Conservation (phyloP, 2,797 vertebrate species). For the Urosaurus nigricauda region DNA sequence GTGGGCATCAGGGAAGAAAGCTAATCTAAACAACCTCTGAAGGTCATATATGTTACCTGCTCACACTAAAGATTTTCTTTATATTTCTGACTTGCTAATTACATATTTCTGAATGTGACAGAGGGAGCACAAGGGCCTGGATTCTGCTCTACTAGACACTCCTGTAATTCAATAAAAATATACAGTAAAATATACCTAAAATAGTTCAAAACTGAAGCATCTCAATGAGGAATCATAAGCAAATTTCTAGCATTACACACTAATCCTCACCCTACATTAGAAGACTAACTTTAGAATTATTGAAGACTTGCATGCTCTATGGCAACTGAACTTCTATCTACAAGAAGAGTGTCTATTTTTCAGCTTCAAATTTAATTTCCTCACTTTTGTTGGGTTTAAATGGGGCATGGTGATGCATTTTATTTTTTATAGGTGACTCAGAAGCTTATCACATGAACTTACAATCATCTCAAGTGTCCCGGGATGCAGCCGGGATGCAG, state of each 20-base stretch:
- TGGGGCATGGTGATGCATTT: background rate
- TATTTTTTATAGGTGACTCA: background rate
- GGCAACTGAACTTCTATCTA: background rate
- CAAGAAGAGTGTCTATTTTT: background rate
- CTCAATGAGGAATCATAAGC: background rate
- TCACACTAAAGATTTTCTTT: background rate
- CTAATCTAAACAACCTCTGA: background rate
- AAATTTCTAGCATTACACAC: background rate
- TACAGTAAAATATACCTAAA: background rate
- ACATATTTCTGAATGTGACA: background rate
- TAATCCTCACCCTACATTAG: background rate
- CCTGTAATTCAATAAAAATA: background rate
- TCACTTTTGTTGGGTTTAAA: constrained; percentile 13
- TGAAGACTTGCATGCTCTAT: background rate
- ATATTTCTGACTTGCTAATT: background rate
- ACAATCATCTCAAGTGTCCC: too few species aligned
- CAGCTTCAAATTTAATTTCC: background rate
- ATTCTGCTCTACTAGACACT: background rate
- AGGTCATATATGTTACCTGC: background rate
- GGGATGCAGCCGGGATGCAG: too few species aligned
- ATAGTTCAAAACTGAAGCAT: background rate
- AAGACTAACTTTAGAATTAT: background rate
- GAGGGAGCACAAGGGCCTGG: background rate
- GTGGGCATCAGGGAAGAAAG: background rate
- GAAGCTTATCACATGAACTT: too few species aligned